Conservation (phyloP, 2,888 invertebrate species). For the Dasypolia templi region DNA sequence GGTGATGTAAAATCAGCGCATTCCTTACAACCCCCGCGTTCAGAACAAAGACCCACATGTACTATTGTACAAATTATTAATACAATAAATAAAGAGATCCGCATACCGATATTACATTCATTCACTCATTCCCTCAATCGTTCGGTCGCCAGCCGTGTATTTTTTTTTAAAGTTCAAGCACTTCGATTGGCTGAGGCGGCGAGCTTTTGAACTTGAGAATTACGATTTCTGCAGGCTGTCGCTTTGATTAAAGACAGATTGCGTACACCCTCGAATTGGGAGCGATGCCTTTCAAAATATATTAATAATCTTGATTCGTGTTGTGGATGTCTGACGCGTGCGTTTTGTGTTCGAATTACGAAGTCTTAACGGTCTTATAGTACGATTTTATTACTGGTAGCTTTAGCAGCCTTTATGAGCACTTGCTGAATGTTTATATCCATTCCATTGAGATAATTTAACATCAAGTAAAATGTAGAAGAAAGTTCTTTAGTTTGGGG, state of each 20-base stretch:
- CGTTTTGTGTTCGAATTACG: slow-evolving; percentile 56
- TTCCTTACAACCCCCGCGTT: slow-evolving; percentile 82
- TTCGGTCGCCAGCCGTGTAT: slow-evolving; percentile 75
- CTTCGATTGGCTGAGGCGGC: slow-evolving; percentile 88
- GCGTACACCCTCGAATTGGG: slow-evolving; percentile 68
- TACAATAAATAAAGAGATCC: slow-evolving; percentile 87
- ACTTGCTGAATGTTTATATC: not conserved
- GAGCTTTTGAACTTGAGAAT: slow-evolving; percentile 81
- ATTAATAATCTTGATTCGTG: slow-evolving; percentile 66
- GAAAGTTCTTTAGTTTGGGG: too few relatives aligned
- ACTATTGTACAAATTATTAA: slow-evolving; percentile 82
- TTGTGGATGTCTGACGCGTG: slow-evolving; percentile 64
- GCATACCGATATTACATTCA: slow-evolving; percentile 84
- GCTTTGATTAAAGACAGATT: slow-evolving; percentile 69
- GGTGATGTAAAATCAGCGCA: slow-evolving; percentile 68
- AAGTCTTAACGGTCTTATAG: slow-evolving; percentile 31
- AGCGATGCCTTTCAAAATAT: slow-evolving; percentile 67
- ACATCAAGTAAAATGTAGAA: not conserved
- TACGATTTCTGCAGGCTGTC: slow-evolving; percentile 70
- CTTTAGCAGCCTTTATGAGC: not conserved
- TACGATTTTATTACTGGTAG: not conserved
- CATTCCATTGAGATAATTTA: not conserved
- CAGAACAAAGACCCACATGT: slow-evolving; percentile 77
- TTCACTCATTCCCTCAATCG: slow-evolving; percentile 80
- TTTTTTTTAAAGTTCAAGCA: slow-evolving; percentile 77